phyloP scores from a whole-genome alignment of 1,140 invertebrate species.

The Agrypnia vestita region DNA sequence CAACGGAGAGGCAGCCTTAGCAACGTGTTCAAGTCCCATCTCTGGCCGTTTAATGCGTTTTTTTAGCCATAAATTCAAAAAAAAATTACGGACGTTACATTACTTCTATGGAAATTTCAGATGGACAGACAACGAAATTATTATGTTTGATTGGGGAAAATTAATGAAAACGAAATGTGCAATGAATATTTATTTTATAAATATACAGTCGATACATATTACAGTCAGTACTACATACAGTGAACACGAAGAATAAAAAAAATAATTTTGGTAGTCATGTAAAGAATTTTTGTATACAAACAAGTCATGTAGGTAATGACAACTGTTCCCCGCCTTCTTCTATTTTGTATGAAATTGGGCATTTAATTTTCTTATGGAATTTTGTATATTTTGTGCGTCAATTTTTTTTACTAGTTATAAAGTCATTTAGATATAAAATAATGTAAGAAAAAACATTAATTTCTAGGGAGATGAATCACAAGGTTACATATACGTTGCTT shows the following conservation, averaged over 20 bases:
- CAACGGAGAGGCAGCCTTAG: neutral
- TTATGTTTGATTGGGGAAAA: conserved; percentile 2
- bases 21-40: too few species aligned
- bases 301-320: neutral
- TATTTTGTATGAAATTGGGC: conserved; percentile 10
- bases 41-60: too few species aligned
- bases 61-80: too few species aligned
- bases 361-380: conserved; percentile 15
- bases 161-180: conserved; percentile 38
- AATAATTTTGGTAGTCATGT: neutral
- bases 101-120: too few species aligned
- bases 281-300: conserved; percentile 4
- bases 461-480: too few species aligned
- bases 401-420: neutral
- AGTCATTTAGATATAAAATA: too few species aligned
- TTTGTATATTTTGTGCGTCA: conserved; percentile 8
- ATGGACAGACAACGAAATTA: too few species aligned
- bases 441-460: too few species aligned
- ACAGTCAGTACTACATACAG: conserved; percentile 37
- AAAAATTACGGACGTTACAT: too few species aligned
- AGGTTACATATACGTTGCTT: too few species aligned
- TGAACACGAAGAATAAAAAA: conserved; percentile 25
- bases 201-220: conserved; percentile 47
- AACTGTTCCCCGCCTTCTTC: neutral
- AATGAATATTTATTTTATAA: conserved; percentile 45